Evolutionary conservation across 2,888 invertebrate genomes (phyloP), one percentile per base, ranked within the genome.

Genomic region (Melipona bicolor): DNA sequence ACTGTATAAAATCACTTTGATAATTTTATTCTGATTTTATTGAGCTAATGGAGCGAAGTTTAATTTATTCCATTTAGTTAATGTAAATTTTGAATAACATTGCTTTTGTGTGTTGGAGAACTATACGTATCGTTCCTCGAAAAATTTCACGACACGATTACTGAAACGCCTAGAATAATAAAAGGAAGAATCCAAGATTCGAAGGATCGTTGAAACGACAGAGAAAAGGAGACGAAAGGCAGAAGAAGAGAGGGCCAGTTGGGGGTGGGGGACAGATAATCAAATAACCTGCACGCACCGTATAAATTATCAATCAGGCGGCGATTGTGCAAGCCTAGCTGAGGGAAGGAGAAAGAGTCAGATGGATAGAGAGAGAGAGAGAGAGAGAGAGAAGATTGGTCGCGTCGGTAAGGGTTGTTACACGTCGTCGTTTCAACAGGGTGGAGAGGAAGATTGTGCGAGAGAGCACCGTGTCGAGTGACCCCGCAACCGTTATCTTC

Each of bases 251-350:
- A 72, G 72, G 76, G 69, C 81, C 88, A 83, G 90, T 79, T 81
- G 83, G 83, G 82, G 89, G 84, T 88, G 88, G 84, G 83, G 89
- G 84, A 88, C 88, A 87, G 92, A 93, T 94, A 94, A 94, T 94
- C 93, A 92, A 94, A 94, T 94, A 94, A 94, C 93, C 93, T 93
- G 92, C 92, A 93, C 94, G 94, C 94, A 94, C 93, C 92, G 94
- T 94, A 94, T 94, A 94, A 94, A 94, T 94, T 94, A 94, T 94
- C 94, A 94, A 94, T 94, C 94, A 94, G 94, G 90, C 86, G 90
- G 90, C 94, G 93, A 94, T 94, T 94, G 94, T 94, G 93, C 91
- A 92, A 93, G 92, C 92, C 93, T 90, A 92, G 90, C 90, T 89
- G 90, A 91, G 92, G 11, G 64, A 64, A 36, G 21, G 32, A 64